Evolutionary conservation across 2,888 invertebrate species (phyloP).

Genomic region (Cryptus armator): DNA sequence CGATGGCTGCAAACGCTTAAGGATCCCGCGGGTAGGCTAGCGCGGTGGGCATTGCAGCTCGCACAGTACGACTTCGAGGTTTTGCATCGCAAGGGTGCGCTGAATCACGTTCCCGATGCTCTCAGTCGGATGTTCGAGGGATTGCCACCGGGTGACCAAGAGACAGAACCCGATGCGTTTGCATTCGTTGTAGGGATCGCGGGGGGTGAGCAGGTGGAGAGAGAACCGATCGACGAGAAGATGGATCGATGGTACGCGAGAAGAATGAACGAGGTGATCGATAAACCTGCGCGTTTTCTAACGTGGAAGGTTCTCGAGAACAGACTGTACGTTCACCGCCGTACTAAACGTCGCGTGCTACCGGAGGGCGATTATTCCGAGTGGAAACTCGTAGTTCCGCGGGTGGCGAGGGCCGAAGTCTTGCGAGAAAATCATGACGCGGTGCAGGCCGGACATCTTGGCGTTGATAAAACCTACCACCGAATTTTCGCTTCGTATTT

Average conservation of each 20-base stretch:
- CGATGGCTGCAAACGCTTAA: slow-evolving; percentile 38
- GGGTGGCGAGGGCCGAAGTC: slow-evolving; percentile 23
- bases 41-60: slow-evolving; percentile 37
- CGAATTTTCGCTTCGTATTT: slow-evolving; percentile 59
- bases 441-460: slow-evolving; percentile 68
- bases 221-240: neutral
- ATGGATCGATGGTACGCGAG: neutral
- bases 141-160: neutral
- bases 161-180: neutral
- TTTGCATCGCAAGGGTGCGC: slow-evolving; percentile 54
- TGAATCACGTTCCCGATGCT: slow-evolving; percentile 67
- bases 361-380: slow-evolving; percentile 24
- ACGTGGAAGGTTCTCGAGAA: neutral
- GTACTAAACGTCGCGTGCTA: neutral
- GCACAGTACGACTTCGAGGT: slow-evolving; percentile 36
- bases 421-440: slow-evolving; percentile 52
- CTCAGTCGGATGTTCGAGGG: slow-evolving; percentile 33
- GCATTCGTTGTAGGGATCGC: slow-evolving; percentile 36
- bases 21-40: slow-evolving; percentile 42
- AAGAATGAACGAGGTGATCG: neutral
- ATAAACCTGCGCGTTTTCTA: neutral
- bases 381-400: slow-evolving; percentile 70
- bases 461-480: slow-evolving; percentile 62
- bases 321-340: neutral
- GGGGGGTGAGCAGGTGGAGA: neutral